A percentile compares a stretch with the other conserved stretches of the same genome.
Conservation (phyloP, 92 coral and sea anemone genomes). For the Meandrina meandrites region DNA sequence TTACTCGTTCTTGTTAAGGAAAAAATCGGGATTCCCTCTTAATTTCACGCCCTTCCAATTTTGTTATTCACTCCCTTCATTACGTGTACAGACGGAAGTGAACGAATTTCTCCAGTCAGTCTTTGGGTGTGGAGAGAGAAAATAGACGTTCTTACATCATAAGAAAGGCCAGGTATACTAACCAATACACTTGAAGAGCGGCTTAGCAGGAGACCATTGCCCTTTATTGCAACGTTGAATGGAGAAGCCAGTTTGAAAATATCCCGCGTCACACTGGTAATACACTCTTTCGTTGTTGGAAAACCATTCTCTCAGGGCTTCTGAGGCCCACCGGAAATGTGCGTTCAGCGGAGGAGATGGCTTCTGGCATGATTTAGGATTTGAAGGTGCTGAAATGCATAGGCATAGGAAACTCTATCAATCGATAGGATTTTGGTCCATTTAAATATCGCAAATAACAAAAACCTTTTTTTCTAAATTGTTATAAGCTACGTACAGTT, state of each 20-base stretch:
- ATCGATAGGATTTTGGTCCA: too few species aligned
- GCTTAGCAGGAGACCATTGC: conserved; percentile 9
- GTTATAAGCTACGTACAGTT: too few species aligned
- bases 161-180: not conserved
- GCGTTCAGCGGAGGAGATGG: conserved; percentile 31
- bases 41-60: too few species aligned
- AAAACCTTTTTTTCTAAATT: too few species aligned
- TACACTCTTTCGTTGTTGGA: conserved; percentile 7
- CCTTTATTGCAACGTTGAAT: conserved; percentile 21
- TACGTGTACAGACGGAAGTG: too few species aligned
- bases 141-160: too few species aligned
- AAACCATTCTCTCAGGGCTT: conserved; percentile 22
- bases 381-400: not conserved
- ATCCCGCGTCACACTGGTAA: conserved; percentile 23
- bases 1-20: too few species aligned
- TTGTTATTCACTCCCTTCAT: too few species aligned
- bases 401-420: not conserved
- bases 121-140: too few species aligned
- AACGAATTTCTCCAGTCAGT: too few species aligned
- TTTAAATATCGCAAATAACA: too few species aligned
- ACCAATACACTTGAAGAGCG: conserved; percentile 12
- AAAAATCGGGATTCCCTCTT: too few species aligned
- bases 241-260: conserved; percentile 5
- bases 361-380: not conserved
- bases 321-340: not conserved